A percentile compares a stretch with the other conserved stretches of the same genome.
Conservation (phyloP, 2,888 invertebrate genomes). For the Aporophyla nigra region DNA sequence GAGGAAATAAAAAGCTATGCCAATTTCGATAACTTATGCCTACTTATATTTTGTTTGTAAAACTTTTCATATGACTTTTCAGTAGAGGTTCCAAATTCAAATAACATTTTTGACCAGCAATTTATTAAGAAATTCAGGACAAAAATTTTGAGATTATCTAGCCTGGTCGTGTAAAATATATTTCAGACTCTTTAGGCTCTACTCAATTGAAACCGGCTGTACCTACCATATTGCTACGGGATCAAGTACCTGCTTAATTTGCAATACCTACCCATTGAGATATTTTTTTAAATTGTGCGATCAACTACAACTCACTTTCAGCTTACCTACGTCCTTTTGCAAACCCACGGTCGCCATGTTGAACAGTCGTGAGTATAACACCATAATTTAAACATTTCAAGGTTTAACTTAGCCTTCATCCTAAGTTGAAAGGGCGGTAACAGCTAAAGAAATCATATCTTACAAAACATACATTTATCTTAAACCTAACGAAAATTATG, state of each 20-base stretch:
- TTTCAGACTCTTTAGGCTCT: no score
- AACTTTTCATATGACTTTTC: no score
- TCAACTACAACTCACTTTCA: background rate
- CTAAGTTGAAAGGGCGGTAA: slow-evolving; percentile 50
- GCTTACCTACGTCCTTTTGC: background rate
- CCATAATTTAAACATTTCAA: slow-evolving; percentile 34
- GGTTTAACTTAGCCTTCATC: slow-evolving; percentile 12
- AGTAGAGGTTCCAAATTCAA: no score
- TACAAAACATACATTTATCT: slow-evolving; percentile 63
- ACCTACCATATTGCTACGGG: no score
- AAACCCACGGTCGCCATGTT: background rate
- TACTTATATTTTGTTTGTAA: no score
- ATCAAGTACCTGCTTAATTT: background rate
- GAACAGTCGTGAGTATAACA: slow-evolving; percentile 20
- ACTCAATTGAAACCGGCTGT: no score
- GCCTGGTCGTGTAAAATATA: no score
- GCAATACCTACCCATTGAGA: background rate
- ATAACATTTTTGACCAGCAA: no score
- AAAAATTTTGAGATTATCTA: no score
- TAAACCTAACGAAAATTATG: slow-evolving; percentile 54
- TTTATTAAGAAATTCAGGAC: no score
- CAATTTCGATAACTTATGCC: no score
- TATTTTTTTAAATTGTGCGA: background rate
- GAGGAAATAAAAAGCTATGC: no score
- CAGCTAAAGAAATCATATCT: slow-evolving; percentile 37